Conservation (phyloP, 2,113 vertebrate genomes). For the Tachysurus vachellii region DNA sequence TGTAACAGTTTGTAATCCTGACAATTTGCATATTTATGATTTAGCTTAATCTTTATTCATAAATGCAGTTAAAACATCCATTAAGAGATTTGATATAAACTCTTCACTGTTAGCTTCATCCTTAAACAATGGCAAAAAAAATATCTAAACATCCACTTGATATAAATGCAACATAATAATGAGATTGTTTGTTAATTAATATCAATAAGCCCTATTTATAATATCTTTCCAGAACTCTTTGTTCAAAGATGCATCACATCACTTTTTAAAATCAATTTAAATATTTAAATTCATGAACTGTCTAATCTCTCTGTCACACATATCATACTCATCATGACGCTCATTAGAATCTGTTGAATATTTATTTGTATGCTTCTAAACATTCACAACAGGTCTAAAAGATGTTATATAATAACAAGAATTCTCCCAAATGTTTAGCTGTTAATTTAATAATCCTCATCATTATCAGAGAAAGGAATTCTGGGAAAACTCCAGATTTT, state of each 20-base stretch:
- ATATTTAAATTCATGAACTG: background rate
- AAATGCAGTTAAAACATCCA: background rate
- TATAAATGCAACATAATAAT: background rate
- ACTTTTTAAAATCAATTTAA: background rate
- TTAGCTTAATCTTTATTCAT: background rate
- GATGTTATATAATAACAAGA: background rate
- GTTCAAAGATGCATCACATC: too few species aligned
- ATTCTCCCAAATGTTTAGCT: background rate
- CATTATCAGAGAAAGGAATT: background rate
- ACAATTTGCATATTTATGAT: background rate
- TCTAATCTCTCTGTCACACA: too few species aligned
- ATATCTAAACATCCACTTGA: background rate
- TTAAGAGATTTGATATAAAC: background rate
- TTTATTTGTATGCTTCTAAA: background rate
- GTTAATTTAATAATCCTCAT: background rate
- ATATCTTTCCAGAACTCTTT: background rate
- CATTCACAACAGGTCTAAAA: too few species aligned
- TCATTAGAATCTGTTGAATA: background rate
- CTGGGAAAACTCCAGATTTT: background rate
- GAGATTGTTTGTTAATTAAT: background rate
- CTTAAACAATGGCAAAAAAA: background rate
- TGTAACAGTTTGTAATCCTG: background rate
- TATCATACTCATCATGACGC: background rate
- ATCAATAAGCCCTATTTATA: background rate
- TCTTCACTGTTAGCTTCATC: background rate